Conservation (phyloP, 2,113 vertebrate genomes). For the Engraulis encrasicolus region DNA sequence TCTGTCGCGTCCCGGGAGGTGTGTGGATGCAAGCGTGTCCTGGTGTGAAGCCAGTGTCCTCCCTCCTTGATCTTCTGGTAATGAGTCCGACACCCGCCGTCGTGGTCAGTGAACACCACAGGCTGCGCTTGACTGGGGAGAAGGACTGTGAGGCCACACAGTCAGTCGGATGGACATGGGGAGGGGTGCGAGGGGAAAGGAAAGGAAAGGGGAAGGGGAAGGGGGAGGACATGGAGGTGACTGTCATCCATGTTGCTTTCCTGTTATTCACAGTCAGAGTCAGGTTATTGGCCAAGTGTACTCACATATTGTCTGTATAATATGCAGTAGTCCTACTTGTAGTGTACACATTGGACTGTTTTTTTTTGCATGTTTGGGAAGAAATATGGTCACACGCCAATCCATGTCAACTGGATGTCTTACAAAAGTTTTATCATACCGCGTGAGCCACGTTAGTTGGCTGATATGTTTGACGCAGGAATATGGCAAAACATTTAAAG, state of each 20-base stretch:
- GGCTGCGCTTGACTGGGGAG: conserved; percentile 65
- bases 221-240: background rate
- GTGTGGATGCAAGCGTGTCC: conserved; percentile 64
- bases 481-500: too few relatives aligned
- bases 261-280: background rate
- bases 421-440: too few relatives aligned
- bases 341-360: too few relatives aligned
- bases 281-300: too few relatives aligned
- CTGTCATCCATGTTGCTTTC: background rate
- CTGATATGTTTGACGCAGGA: too few relatives aligned
- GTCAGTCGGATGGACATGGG: conserved; percentile 27
- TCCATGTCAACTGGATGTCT: too few relatives aligned
- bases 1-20: conserved; percentile 65
- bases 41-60: conserved; percentile 72
- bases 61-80: conserved; percentile 68
- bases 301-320: too few relatives aligned
- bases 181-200: background rate
- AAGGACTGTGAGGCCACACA: conserved; percentile 49
- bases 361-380: too few relatives aligned
- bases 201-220: background rate
- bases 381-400: too few relatives aligned
- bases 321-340: too few relatives aligned
- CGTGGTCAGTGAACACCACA: conserved; percentile 71
- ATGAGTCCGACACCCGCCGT: conserved; percentile 70
- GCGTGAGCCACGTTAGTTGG: too few relatives aligned